A percentile compares a stretch with the other conserved stretches of the same genome.
Evolutionary conservation across 35 echinoderm and acorn worm species (phyloP).

Genomic region (Anneissia japonica): DNA sequence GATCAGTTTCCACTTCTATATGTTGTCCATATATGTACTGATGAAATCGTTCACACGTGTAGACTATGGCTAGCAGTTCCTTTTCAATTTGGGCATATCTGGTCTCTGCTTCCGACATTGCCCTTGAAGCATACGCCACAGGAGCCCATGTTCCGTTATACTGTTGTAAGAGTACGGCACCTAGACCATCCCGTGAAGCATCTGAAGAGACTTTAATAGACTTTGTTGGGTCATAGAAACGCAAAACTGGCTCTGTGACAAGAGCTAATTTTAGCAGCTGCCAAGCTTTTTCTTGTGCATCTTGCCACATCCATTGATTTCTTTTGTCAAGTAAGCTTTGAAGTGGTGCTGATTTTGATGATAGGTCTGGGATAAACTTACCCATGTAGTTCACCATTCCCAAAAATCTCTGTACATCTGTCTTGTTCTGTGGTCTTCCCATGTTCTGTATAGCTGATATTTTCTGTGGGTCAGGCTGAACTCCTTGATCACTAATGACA

Average conservation of each 20-base stretch:
- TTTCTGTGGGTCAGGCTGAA: constrained; percentile 20
- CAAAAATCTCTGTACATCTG: background rate
- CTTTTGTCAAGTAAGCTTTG: background rate
- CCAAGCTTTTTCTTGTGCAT: constrained; percentile 2
- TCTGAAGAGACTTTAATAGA: constrained; percentile 33
- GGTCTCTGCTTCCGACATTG: constrained; percentile 26
- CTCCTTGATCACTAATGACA: background rate
- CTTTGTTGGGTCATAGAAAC: constrained; percentile 41
- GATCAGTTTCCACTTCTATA: constrained; percentile 8
- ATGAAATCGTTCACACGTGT: constrained; percentile 40
- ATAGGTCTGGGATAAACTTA: constrained; percentile 18
- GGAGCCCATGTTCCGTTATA: constrained; percentile 31
- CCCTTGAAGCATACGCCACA: constrained; percentile 30
- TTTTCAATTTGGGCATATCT: constrained; percentile 53
- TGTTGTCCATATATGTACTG: constrained; percentile 29
- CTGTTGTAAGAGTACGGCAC: constrained; percentile 33
- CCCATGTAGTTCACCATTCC: constrained; percentile 13
- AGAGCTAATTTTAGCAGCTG: background rate
- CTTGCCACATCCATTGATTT: constrained; percentile 22
- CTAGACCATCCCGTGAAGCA: constrained; percentile 20
- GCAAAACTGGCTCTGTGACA: background rate
- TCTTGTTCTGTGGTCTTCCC: background rate
- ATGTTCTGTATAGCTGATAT: constrained; percentile 14
- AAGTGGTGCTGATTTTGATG: constrained; percentile 8
- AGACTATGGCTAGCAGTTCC: constrained; percentile 26